Evolutionary conservation across 2,797 vertebrate species (phyloP), one percentile per base, ranked within the genome.

Genomic region (Holocentrus rufus): DNA sequence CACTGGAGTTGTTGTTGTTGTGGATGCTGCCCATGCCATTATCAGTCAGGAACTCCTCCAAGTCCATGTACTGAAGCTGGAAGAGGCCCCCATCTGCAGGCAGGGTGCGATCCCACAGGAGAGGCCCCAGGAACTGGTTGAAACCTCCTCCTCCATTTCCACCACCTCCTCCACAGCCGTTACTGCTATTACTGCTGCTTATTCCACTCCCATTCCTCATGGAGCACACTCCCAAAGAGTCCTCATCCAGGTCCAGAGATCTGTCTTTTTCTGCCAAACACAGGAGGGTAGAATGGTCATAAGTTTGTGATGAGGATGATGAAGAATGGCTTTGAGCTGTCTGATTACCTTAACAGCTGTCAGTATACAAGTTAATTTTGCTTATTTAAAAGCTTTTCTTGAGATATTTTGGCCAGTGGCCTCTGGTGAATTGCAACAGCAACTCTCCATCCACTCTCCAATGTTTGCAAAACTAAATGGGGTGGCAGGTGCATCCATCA

Each of bases 1-100:
- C 90, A 74, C 92, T 93, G 87, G 93, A 94, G 73, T 91, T 94
- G 90, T 93, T 92, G 79, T 92, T 92, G 80, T 80, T 92, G 74
- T 93, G 93, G 83, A 91, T 90, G 83, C 79, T 93, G 78, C 93
- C 94, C 94, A 95, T 95, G 71, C 96, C 96, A 44, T 97, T 96
- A 88, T 97, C 96, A 0, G 95, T 94, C 84, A 97, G 92, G 85
- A 97, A 97, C 92, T 97, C 96, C 87, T 97, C 96, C 87, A 97
- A 93, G 92, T 97, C 96, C 92, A 97, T 96, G 88, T 97, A 97
- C 87, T 97, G 96, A 83, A 97, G 95, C 93, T 97, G 94, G 87
- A 95, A 95, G 78, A 95, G 93, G 31, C 94, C 93, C 25, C 93
- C 95, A 23, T 96, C 95, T 25, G 95, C 95, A 4, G 95, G 95